phyloP scores from a whole-genome alignment of 2,797 vertebrate species.

The Protonibea diacanthus region DNA sequence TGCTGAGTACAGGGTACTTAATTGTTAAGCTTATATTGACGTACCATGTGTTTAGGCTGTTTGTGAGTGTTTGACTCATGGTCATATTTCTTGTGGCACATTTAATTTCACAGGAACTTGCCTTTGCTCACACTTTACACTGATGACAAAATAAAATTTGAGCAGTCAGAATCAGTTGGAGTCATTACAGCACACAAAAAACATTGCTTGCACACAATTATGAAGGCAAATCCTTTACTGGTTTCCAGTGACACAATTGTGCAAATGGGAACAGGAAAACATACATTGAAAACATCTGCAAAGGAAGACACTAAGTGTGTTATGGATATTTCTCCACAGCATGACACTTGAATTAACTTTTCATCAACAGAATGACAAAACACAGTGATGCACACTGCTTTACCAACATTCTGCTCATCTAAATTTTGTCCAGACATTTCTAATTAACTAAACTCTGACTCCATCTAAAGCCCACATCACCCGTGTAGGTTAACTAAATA shows the following conservation, averaged over 20 bases:
- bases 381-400: slow-evolving; percentile 35
- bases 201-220: slow-evolving; percentile 43
- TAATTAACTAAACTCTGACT: slow-evolving; percentile 47
- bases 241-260: slow-evolving; percentile 78
- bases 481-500: slow-evolving; percentile 23
- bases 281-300: slow-evolving; percentile 44
- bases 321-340: slow-evolving; percentile 37
- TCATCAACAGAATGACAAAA: slow-evolving; percentile 50
- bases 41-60: not conserved
- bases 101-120: not conserved
- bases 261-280: slow-evolving; percentile 63
- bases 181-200: slow-evolving; percentile 25
- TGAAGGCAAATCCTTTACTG: slow-evolving; percentile 75
- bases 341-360: slow-evolving; percentile 54
- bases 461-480: slow-evolving; percentile 35
- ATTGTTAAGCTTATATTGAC: not conserved
- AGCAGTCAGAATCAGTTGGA: not conserved
- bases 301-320: slow-evolving; percentile 53
- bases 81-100: not conserved
- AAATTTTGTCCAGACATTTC: slow-evolving; percentile 48
- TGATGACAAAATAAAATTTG: slow-evolving; percentile 1
- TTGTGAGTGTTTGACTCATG: too few species aligned
- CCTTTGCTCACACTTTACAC: slow-evolving; percentile 8
- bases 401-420: slow-evolving; percentile 33
- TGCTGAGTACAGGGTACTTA: slow-evolving; percentile 1